These are phyloP conservation scores for Clavelina lepadiformis DNA, from an alignment of 23 tunicate genomes.

Conservation along the genomic window DNA sequence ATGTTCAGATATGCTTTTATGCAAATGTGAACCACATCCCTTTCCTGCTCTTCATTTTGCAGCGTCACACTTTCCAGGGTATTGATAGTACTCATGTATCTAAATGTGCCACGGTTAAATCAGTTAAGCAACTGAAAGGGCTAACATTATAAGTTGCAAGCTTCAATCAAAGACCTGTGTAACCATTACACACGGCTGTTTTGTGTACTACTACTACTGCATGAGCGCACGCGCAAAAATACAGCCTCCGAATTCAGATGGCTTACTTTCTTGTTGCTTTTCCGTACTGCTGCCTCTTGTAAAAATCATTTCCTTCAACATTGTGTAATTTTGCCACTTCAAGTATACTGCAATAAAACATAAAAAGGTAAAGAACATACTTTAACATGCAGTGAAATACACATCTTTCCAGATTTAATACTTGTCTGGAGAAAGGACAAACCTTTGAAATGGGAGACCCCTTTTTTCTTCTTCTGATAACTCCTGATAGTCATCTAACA, in stretches of 20 bases:
- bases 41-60: conserved; percentile 53
- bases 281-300: conserved; percentile 12
- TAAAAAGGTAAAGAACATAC: neutral
- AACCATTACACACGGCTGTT: too few species aligned
- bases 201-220: too few species aligned
- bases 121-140: too few species aligned
- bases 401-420: neutral
- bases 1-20: conserved; percentile 63
- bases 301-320: conserved; percentile 40
- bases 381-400: neutral
- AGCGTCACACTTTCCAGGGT: conserved; percentile 49
- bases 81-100: conserved; percentile 67
- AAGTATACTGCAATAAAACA: conserved; percentile 8
- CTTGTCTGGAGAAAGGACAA: neutral
- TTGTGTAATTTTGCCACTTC: conserved; percentile 28
- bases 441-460: conserved; percentile 50
- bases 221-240: too few species aligned
- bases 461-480: conserved; percentile 37
- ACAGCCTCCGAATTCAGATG: too few species aligned
- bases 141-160: too few species aligned
- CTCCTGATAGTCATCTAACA: conserved; percentile 32
- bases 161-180: too few species aligned
- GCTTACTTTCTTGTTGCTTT: conserved; percentile 34
- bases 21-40: conserved; percentile 15
- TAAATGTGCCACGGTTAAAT: too few species aligned